Base-by-base conservation (phyloP, 2,113 vertebrate species). In the Gavia stellata region DNA sequence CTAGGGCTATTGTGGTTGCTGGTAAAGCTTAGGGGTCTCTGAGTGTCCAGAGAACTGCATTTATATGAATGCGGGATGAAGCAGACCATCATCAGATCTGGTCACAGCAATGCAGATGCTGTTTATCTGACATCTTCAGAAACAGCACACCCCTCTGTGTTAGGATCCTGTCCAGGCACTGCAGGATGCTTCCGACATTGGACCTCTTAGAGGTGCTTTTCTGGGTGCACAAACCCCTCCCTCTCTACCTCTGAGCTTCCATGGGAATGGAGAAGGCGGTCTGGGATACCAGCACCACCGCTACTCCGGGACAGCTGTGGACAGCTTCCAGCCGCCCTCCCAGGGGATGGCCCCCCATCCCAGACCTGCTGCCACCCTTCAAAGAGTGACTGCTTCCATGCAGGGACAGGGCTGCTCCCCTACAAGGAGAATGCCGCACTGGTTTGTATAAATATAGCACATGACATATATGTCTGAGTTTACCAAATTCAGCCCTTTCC, bases 401-500 rank as follows among this genome's bases (percentile, higher is more conserved):
- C 3, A 1, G 47, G 59, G 47, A 86, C 17, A 24, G 52, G 40
- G 66, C 66, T 91, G 65, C 61, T 89, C 44, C 83, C 62, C 42
- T 92, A 82, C 66, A 92, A 89, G 88, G 73, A 84, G 19, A 94
- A 56, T 2, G 1, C 34, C 68, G 34, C 31, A 6, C n/a, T 58
- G 68, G 20, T 89, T 73, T 89, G 81, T 93, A 18, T 85, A 95
- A 96, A 95, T 81, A 94, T 84, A 94, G 84, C 62, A n/a, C 2
- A 3, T 1, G 2, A 55, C 83, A 58, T 89, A 63, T 81, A 71
- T 84, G 92, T 85, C 86, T 47, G 52, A 52, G 68, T 95, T 93
- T 79, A 85, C 83, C 58, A 89, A 79, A 91, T 68, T 62, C 61
- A 34, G 83, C 53, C 65, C 29, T 97, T 97, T 97, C 94, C 71